Evolutionary conservation across 2,888 invertebrate species (phyloP), one percentile per base, ranked within the genome.

Genomic region (Creontiades dilutus): DNA sequence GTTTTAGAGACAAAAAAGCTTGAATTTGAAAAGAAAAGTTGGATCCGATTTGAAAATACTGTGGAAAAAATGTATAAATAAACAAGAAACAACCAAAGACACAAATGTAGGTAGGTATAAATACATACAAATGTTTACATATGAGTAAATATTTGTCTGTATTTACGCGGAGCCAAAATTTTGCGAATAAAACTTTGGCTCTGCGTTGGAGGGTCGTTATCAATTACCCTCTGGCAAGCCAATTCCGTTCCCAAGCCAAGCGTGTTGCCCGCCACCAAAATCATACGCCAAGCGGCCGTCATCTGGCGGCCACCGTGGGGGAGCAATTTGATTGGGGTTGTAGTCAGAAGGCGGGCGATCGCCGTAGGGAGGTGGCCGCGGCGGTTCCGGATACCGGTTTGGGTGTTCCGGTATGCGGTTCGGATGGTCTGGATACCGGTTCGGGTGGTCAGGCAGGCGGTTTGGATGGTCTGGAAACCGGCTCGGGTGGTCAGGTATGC

Each of bases 221-320:
- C 75, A 86, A 82, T 89, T 91, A 91, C 91, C 91, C 57, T 91
- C 91, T 90, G 91, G 90, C 90, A 91, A 91, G 91, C 91, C 91
- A 85, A 89, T 78, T 89, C 91, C 91, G 89, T 90, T 90, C 89
- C 90, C 91, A 90, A 91, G 91, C 91, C 90, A 91, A 91, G 91
- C 91, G 47, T 80, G 76, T 61, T 81, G 90, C 90, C 90, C 90
- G 86, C 91, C 91, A 85, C 91, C 91, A 90, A 61, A 89, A 90
- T 90, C 90, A 91, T 75, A 89, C 78, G 90, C 86, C 46, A 27
- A 28, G 80, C 37, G 86, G 57, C 89, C 57, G 89, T 55, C 89
- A 68, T 37, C 68, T n/a, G 82, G 86, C 46, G 78, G 89, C 86
- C 75, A 89, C 86, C 85, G 89, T 68, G 86, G 82, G 47, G 68